phyloP scores from a whole-genome alignment of 2,888 invertebrate genomes.

The Tenthredo amoena region DNA sequence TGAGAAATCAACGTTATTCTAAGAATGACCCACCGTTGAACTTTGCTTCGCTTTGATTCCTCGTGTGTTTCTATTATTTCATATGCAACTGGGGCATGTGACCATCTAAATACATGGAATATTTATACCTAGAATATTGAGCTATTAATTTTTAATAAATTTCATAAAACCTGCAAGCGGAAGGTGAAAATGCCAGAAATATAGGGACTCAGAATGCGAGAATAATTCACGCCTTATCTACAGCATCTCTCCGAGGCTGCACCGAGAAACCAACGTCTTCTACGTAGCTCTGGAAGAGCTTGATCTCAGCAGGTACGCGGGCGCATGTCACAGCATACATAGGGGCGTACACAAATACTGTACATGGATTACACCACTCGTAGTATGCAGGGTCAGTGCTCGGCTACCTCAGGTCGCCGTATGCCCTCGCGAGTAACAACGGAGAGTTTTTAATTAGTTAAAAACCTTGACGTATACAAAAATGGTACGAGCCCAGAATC shows the following conservation, averaged over 20 bases:
- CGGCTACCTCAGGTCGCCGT: slow-evolving; percentile 30
- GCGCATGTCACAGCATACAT: slow-evolving; percentile 24
- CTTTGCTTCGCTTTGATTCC: slow-evolving; percentile 8
- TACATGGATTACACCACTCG: slow-evolving; percentile 41
- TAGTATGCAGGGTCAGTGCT: slow-evolving; percentile 48
- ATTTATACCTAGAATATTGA: neutral
- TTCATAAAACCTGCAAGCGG: slow-evolving; percentile 11
- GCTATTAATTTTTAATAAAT: slow-evolving; percentile 22
- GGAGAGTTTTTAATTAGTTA: slow-evolving; percentile 33
- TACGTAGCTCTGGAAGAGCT: slow-evolving; percentile 32
- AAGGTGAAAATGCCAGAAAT: slow-evolving; percentile 33
- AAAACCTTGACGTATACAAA: slow-evolving; percentile 20
- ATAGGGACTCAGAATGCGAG: slow-evolving; percentile 60
- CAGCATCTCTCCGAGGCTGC: slow-evolving; percentile 69
- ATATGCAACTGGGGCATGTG: neutral
- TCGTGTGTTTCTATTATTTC: neutral
- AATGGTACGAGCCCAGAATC: neutral
- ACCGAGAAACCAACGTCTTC: slow-evolving; percentile 32
- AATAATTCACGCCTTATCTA: slow-evolving; percentile 77
- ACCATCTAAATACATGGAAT: neutral
- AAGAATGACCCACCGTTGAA: neutral
- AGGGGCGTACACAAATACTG: slow-evolving; percentile 37
- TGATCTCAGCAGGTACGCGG: neutral
- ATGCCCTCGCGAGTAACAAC: slow-evolving; percentile 31
- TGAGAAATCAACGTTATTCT: slow-evolving; percentile 23